A percentile compares a stretch with the other conserved stretches of the same genome.
phyloP scores from a whole-genome alignment of 2,113 vertebrate genomes.

The Collichthys lucidus region DNA sequence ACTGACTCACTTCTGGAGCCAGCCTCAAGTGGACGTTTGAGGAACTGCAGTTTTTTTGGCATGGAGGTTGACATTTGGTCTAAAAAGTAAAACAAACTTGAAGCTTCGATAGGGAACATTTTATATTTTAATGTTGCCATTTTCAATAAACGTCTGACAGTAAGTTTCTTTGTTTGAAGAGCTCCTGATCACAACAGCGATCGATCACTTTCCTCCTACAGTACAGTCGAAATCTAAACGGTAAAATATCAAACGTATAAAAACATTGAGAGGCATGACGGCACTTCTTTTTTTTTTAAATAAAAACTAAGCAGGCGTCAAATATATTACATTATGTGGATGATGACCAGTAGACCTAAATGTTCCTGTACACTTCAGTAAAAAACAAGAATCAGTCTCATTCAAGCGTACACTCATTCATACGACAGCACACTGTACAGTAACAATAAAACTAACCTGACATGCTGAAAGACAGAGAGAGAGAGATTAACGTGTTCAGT shows the following conservation, averaged over 20 bases:
- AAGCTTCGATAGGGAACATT: slow-evolving; percentile 14
- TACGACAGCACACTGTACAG: slow-evolving; percentile 49
- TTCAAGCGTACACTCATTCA: slow-evolving; percentile 17
- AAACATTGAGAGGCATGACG: slow-evolving; percentile 55
- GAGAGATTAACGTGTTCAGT: slow-evolving; percentile 47
- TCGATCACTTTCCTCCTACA: slow-evolving; percentile 19
- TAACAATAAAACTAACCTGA: slow-evolving; percentile 64
- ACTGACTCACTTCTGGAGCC: no score
- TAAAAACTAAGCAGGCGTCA: slow-evolving; percentile 40
- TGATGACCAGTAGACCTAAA: slow-evolving; percentile 35
- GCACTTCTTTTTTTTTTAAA: slow-evolving; percentile 42
- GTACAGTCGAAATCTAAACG: slow-evolving; percentile 36
- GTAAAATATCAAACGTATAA: slow-evolving; percentile 70
- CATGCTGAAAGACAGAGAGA: slow-evolving; percentile 8
- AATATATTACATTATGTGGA: slow-evolving; percentile 69
- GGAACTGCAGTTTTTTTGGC: no score
- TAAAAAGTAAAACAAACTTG: not conserved
- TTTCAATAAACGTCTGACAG: slow-evolving; percentile 27
- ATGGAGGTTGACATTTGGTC: no score
- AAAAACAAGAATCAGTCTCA: slow-evolving; percentile 47
- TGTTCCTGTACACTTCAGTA: slow-evolving; percentile 56
- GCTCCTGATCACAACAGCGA: slow-evolving; percentile 30
- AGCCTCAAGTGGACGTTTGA: no score
- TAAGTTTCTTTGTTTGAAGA: slow-evolving; percentile 29
- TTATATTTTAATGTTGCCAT: slow-evolving; percentile 57